A percentile compares a stretch with the other conserved stretches of the same genome.
Evolutionary conservation across 2,113 vertebrate genomes (phyloP).

Genomic region (Eretmochelys imbricata): DNA sequence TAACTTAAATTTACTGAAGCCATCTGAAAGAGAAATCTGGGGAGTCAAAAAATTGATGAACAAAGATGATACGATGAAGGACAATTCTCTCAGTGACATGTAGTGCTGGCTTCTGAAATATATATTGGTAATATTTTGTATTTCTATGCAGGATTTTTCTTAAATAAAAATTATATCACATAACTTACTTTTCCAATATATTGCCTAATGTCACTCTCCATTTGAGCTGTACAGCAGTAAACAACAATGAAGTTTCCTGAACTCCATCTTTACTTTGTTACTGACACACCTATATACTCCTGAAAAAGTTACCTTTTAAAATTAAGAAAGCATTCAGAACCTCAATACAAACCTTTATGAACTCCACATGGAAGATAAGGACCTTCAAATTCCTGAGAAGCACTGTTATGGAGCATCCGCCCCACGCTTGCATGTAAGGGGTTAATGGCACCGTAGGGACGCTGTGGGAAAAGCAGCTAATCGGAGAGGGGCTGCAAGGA

Average conservation of each 20-base stretch:
- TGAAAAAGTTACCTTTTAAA: background rate
- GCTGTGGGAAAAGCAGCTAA: no score
- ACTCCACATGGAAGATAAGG: background rate
- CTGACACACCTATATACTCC: background rate
- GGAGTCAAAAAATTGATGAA: background rate
- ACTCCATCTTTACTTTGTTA: background rate
- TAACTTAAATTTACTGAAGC: background rate
- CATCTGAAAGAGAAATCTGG: background rate
- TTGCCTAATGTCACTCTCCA: no score
- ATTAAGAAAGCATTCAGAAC: background rate
- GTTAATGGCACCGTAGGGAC: no score
- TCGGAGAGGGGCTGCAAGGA: no score
- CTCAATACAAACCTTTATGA: background rate
- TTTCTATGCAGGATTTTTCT: background rate
- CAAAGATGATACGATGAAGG: background rate
- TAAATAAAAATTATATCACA: no score
- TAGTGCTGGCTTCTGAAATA: background rate
- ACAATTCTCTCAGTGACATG: background rate
- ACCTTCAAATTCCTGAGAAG: background rate
- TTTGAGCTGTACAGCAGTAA: background rate
- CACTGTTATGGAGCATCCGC: no score
- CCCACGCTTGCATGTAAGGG: no score
- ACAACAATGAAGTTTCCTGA: accelerated
- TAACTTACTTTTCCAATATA: no score
- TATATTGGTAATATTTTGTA: no score